Base-by-base conservation (phyloP, 1,140 invertebrate genomes). In the Diabrotica undecimpunctata region DNA sequence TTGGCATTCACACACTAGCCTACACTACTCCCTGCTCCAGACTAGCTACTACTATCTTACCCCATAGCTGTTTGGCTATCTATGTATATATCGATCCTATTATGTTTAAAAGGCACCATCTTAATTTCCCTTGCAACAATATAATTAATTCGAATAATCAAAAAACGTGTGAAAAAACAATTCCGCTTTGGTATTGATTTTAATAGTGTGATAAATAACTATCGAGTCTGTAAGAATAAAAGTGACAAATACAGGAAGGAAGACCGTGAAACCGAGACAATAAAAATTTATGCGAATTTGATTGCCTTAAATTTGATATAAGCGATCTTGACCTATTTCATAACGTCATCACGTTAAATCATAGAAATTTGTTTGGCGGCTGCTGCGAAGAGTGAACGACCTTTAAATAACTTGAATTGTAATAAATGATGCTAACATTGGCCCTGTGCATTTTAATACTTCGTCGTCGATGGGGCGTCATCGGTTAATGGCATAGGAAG, bases 251-350 rank as follows among this genome's bases (percentile, higher is more conserved):
- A 46, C 41, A 46, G 41, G 41, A 46, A 46, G 41, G 41, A 46
- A 46, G 41, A 46, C n/a, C 41, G 8, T 46, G 41, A 46, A 46
- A n/a, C n/a, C 41, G 41, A 46, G 41, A 46, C 35, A 37, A 57
- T 37, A 57, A 36, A 57, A 57, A 37, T 57, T 57, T 37, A 57
- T 57, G 55, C 37, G 55, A 57, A 57, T 41, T 57, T 57, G 35
- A 57, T 57, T 57, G 12, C 55, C 36, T n/a, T 13, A 37, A 38
- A 57, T 57, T 57, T 11, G 38, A 12, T 37, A 5, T 35, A 10
- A 54, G 37, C 41, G 66, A 67, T 67, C 66, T 67, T 67, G 66
- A 67, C 66, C 66, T 64, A 67, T 67, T 67, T 67, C 53, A 54
- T 13, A 53, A 25, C 38, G 9, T 62, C 51, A 39, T 8, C 12